A percentile compares a stretch with the other conserved stretches of the same genome.
Evolutionary conservation across 2,888 invertebrate genomes (phyloP).

Genomic region (Lordiphosa fenestrarum): DNA sequence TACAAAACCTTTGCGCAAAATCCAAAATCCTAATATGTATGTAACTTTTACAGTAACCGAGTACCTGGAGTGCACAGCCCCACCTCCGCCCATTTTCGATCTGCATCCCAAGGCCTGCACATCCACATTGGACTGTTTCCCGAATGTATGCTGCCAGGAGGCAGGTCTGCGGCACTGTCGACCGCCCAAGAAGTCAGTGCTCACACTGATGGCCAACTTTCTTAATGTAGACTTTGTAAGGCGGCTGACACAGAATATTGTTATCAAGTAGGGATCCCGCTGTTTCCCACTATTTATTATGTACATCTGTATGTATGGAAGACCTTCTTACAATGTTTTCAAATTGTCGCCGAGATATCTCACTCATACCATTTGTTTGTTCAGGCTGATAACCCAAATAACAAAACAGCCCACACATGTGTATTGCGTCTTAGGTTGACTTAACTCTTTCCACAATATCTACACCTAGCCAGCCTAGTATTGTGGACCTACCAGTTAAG

Average conservation of each 20-base stretch:
- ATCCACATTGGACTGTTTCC: conserved; percentile 88
- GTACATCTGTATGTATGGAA: background rate
- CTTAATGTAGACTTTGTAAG: conserved; percentile 79
- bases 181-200: conserved; percentile 86
- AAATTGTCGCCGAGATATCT: conserved; percentile 40
- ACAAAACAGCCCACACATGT: conserved; percentile 16
- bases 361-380: conserved; percentile 20
- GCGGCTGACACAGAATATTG: conserved; percentile 79
- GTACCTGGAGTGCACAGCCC: conserved; percentile 87
- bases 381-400: conserved; percentile 35
- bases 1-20: too few species aligned
- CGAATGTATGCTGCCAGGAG: conserved; percentile 90
- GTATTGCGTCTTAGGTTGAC: conserved; percentile 26
- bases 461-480: conserved; percentile 21
- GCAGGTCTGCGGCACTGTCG: conserved; percentile 86
- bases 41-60: conserved; percentile 81
- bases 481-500: conserved; percentile 25
- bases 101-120: conserved; percentile 86
- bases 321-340: conserved; percentile 18
- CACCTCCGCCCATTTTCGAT: conserved; percentile 86
- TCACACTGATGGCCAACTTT: conserved; percentile 84
- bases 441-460: conserved; percentile 7
- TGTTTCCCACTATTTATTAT: conserved; percentile 12
- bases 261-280: conserved; percentile 68
- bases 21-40: background rate